Percentiles rank a stretch among this genome's conserved stretches.
Evolutionary conservation across 2,113 vertebrate genomes (phyloP).

Genomic region (Lutjanus erythropterus): DNA sequence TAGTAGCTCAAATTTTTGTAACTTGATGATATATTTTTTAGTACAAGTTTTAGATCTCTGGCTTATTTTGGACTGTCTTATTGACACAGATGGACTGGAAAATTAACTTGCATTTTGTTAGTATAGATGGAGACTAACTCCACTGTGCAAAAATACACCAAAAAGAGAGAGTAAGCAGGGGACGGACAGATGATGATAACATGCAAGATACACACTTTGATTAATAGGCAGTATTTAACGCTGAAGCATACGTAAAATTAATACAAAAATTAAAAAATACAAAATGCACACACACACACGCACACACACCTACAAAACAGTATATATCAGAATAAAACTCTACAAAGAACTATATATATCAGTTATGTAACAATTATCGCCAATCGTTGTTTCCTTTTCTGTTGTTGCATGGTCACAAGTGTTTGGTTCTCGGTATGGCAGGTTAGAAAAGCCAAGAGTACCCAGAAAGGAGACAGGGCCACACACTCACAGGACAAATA

Average conservation of each 20-base stretch:
- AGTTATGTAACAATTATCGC: constrained; percentile 84
- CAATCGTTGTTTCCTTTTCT: constrained; percentile 78
- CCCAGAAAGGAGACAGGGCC: constrained; percentile 84
- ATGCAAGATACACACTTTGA: constrained; percentile 83
- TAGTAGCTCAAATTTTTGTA: constrained; percentile 33
- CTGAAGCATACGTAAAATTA: constrained; percentile 86
- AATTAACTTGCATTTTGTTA: constrained; percentile 24
- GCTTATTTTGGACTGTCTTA: constrained; percentile 28
- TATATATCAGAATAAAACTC: constrained; percentile 88
- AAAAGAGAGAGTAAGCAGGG: constrained; percentile 61
- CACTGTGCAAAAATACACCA: constrained; percentile 74
- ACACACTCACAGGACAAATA: constrained; percentile 86
- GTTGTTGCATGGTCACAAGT: constrained; percentile 80
- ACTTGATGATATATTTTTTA: constrained; percentile 12
- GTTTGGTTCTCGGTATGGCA: constrained; percentile 82
- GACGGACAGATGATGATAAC: constrained; percentile 70
- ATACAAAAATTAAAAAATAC: constrained; percentile 86
- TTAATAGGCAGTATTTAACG: constrained; percentile 86
- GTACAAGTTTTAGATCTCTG: constrained; percentile 41
- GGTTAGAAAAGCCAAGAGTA: constrained; percentile 85
- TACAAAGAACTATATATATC: constrained; percentile 86
- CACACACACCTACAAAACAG: constrained; percentile 87
- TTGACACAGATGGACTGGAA: constrained; percentile 11
- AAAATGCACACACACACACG: constrained; percentile 83
- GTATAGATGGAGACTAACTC: constrained; percentile 64